These are phyloP conservation scores for Thalassophryne amazonica DNA, from an alignment of 2,797 vertebrate genomes.

Conservation along the genomic window DNA sequence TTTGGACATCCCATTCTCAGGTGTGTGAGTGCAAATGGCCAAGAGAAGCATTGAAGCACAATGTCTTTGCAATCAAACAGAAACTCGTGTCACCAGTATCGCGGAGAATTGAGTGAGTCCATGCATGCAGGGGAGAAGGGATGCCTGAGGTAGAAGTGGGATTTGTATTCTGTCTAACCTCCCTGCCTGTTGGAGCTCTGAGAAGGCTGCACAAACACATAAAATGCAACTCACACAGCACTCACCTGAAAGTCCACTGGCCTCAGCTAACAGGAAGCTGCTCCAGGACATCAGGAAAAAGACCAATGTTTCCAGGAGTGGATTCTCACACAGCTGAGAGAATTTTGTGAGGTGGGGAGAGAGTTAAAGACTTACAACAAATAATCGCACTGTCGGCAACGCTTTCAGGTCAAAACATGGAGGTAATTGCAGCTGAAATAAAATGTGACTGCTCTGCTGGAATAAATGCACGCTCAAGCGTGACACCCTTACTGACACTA, in stretches of 20 bases:
- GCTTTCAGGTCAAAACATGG: not conserved
- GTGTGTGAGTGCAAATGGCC: not conserved
- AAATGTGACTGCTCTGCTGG: not conserved
- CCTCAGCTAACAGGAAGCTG: conserved; percentile 86
- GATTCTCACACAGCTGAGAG: conserved; percentile 80
- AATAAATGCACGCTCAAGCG: not conserved
- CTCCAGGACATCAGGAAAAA: conserved; percentile 88
- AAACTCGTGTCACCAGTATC: conserved; percentile 24
- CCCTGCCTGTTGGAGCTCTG: not conserved
- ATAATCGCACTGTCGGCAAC: conserved; percentile 4
- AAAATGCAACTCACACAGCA: not conserved
- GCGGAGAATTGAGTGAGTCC: conserved; percentile 9
- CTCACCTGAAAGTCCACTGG: conserved; percentile 83
- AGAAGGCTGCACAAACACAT: conserved; percentile 7
- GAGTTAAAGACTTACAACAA: conserved; percentile 72
- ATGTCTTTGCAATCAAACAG: conserved; percentile 26
- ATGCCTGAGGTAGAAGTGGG: conserved; percentile 11
- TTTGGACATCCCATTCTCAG: not conserved
- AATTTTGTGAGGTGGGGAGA: conserved; percentile 84
- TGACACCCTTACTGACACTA: not conserved
- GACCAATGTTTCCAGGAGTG: conserved; percentile 83
- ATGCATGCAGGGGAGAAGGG: conserved; percentile 3
- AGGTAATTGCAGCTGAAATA: not conserved
- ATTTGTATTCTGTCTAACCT: conserved; percentile 41
- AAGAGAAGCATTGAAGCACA: conserved; percentile 8